Evolutionary conservation across 2,797 vertebrate genomes (phyloP).

Genomic region (Coendou prehensilis): DNA sequence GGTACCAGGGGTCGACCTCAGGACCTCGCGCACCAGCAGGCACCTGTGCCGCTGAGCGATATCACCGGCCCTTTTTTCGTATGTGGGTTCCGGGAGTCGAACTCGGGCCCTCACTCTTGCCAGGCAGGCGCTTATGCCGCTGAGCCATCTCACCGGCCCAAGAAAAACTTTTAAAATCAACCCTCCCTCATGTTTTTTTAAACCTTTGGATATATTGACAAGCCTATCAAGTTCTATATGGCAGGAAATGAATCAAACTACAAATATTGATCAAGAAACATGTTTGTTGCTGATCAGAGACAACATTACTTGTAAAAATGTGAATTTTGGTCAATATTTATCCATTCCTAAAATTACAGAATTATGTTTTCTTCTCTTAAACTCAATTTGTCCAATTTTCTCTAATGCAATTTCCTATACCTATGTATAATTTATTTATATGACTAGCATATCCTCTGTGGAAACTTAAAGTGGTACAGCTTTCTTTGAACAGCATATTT

Average conservation of each 20-base stretch:
- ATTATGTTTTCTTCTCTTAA: slow-evolving; percentile 72
- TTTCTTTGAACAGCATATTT: slow-evolving; percentile 70
- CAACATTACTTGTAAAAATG: slow-evolving; percentile 73
- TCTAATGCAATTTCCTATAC: slow-evolving; percentile 75
- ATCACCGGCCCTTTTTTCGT: no score
- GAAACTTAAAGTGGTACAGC: slow-evolving; percentile 74
- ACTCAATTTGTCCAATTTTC: slow-evolving; percentile 80
- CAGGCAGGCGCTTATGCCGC: no score
- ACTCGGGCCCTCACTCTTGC: no score
- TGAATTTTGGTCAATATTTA: slow-evolving; percentile 43
- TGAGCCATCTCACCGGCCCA: no score
- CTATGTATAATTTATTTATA: slow-evolving; percentile 72
- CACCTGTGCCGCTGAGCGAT: no score
- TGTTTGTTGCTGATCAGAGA: slow-evolving; percentile 82
- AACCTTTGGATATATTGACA: slow-evolving; percentile 79
- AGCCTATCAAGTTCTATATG: slow-evolving; percentile 80
- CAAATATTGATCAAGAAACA: slow-evolving; percentile 84
- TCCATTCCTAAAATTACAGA: slow-evolving; percentile 78
- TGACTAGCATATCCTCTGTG: slow-evolving; percentile 68
- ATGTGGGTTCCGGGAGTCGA: no score
- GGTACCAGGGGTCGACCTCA: no score
- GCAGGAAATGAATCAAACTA: slow-evolving; percentile 85
- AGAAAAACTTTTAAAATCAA: slow-evolving; percentile 42
- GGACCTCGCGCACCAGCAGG: no score
- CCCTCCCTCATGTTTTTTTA: neutral